Conservation (phyloP, 2,797 vertebrate species). For the Ceryle rudis region DNA sequence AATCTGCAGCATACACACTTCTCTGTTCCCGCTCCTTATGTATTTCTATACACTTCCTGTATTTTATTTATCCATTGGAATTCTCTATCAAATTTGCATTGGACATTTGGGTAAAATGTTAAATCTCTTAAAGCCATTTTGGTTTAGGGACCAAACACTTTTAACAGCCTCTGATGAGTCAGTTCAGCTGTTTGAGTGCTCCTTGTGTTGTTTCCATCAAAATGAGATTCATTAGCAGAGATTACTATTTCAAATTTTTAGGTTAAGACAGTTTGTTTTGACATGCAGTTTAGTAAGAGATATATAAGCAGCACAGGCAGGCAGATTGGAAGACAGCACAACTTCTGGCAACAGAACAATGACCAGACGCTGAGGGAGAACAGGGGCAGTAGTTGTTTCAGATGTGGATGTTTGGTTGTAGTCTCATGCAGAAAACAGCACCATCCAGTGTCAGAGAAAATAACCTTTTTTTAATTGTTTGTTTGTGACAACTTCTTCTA, state of each 20-base stretch:
- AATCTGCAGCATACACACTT: not conserved
- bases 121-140: not conserved
- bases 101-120: not conserved
- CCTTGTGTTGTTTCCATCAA: not conserved
- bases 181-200: not conserved
- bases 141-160: not conserved
- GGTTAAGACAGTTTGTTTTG: not conserved
- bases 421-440: not conserved
- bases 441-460: not conserved
- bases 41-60: not conserved
- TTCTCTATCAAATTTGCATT: not conserved
- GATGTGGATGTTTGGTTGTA: not conserved
- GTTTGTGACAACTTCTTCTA: not conserved
- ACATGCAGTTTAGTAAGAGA: not conserved
- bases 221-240: not conserved
- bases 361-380: not conserved
- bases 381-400: not conserved
- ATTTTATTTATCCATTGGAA: not conserved
- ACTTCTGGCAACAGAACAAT: not conserved
- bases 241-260: not conserved
- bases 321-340: not conserved
- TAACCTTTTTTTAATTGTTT: not conserved
- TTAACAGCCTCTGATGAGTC: not conserved
- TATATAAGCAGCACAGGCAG: not conserved
- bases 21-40: not conserved